These are phyloP conservation scores for Halesus radiatus DNA, from an alignment of 1,140 invertebrate genomes.

Conservation along the genomic window DNA sequence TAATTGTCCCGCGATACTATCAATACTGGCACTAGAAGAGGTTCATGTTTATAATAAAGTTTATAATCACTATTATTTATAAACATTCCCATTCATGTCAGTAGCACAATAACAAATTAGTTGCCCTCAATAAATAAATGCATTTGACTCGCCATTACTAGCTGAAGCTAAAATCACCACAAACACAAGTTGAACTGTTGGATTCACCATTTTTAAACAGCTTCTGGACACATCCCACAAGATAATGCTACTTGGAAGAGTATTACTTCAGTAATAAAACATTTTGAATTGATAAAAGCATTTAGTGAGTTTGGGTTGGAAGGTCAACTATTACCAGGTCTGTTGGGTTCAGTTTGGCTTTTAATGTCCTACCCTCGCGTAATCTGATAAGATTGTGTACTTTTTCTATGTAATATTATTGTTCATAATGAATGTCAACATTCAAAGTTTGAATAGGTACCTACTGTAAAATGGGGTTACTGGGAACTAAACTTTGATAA, in stretches of 20 bases:
- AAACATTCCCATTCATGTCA: background rate
- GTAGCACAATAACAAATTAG: too few relatives aligned
- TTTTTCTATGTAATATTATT: too few relatives aligned
- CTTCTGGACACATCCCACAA: background rate
- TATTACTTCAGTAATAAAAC: background rate
- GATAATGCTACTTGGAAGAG: background rate
- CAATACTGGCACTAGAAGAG: too few relatives aligned
- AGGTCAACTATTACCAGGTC: constrained; percentile 3
- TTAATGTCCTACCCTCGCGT: background rate
- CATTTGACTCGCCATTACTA: constrained; percentile 13
- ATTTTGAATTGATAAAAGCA: background rate
- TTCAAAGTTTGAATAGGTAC: too few relatives aligned
- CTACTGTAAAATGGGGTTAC: too few relatives aligned
- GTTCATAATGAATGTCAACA: too few relatives aligned
- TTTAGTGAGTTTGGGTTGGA: constrained; percentile 14
- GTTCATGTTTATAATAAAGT: background rate
- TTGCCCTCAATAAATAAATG: background rate
- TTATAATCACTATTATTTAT: background rate
- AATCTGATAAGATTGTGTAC: constrained; percentile 12
- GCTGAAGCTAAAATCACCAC: constrained; percentile 2
- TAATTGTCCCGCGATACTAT: too few relatives aligned
- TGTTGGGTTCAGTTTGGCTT: constrained; percentile 3
- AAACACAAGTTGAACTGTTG: background rate
- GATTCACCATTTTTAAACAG: background rate
- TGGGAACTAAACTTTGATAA: too few relatives aligned